Evolutionary conservation across 2,797 vertebrate genomes (phyloP).

Genomic region (Enteromius radiatus): DNA sequence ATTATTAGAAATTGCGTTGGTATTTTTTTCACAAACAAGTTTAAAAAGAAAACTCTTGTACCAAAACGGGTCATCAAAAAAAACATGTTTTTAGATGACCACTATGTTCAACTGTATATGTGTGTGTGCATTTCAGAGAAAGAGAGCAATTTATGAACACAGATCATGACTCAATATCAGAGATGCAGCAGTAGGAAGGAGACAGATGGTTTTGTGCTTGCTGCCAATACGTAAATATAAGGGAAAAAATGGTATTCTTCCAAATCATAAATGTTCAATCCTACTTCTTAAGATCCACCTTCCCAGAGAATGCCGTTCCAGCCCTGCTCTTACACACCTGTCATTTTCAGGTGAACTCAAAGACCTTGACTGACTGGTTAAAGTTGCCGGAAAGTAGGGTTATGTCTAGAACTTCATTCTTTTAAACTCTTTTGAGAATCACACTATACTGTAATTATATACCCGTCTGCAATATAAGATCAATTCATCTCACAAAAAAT

Average conservation of each 20-base stretch:
- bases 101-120: background rate
- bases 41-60: background rate
- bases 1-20: background rate
- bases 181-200: background rate
- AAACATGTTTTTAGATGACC: background rate
- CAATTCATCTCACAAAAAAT: background rate
- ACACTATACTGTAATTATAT: background rate
- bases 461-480: background rate
- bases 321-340: constrained; percentile 3
- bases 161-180: background rate
- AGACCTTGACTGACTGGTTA: constrained; percentile 22
- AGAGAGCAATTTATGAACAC: background rate
- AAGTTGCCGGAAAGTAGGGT: constrained; percentile 6
- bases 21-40: background rate
- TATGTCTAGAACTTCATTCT: constrained; percentile 7
- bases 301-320: constrained; percentile 4
- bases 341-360: constrained; percentile 17
- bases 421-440: background rate
- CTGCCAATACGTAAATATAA: background rate
- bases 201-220: background rate
- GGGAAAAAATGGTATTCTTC: background rate
- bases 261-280: background rate
- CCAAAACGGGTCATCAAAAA: background rate
- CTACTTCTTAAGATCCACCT: constrained; percentile 4
- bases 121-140: background rate